Evolutionary conservation across 2,888 invertebrate genomes (phyloP).

Genomic region (Drosophila pseudotalamancana): DNA sequence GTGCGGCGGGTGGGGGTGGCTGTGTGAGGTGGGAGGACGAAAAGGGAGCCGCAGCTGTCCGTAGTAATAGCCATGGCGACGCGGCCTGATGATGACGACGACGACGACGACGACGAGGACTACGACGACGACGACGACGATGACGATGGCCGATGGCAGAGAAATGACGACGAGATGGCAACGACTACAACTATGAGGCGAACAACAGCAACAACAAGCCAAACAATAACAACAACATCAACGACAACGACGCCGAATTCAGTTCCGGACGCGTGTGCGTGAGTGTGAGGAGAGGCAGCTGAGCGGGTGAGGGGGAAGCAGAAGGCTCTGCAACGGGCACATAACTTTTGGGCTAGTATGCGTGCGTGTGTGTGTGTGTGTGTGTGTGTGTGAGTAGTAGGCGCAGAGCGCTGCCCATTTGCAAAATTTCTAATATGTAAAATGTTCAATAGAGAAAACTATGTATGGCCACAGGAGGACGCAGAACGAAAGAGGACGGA

Average conservation of each 20-base stretch:
- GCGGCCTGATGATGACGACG: constrained; percentile 43
- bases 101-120: constrained; percentile 31
- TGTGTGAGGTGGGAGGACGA: constrained; percentile 14
- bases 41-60: constrained; percentile 56
- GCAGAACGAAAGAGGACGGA: constrained; percentile 14
- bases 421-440: constrained; percentile 80
- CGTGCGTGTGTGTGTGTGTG: background rate
- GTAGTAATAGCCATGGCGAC: constrained; percentile 56
- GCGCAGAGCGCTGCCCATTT: constrained; percentile 69
- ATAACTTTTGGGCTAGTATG: constrained; percentile 66
- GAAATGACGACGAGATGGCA: constrained; percentile 55
- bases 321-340: constrained; percentile 49
- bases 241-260: constrained; percentile 62
- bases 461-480: constrained; percentile 62
- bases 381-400: constrained; percentile 33
- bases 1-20: constrained; percentile 16
- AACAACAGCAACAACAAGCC: constrained; percentile 32
- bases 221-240: constrained; percentile 29
- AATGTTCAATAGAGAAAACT: constrained; percentile 80
- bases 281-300: constrained; percentile 10
- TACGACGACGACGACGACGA: constrained; percentile 32
- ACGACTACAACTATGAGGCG: constrained; percentile 41
- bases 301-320: background rate
- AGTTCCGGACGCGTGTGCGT: constrained; percentile 71
- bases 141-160: constrained; percentile 41